phyloP scores from a whole-genome alignment of 2,888 invertebrate species.

The Penaeus monodon region DNA sequence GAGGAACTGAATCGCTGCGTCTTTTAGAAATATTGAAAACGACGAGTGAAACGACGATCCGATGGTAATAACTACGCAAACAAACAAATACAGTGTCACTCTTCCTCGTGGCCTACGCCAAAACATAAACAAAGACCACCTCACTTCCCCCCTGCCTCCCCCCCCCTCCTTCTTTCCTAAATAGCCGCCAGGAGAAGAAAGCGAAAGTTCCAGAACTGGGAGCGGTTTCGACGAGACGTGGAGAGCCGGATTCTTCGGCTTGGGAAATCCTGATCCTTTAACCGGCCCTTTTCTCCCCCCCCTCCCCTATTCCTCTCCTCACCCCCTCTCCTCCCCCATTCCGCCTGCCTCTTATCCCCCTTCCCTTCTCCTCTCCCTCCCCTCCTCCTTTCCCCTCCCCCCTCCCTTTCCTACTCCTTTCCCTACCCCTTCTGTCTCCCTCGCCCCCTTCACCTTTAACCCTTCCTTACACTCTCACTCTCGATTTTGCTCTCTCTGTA shows the following conservation, averaged over 20 bases:
- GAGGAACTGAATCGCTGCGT: no score
- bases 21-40: no score
- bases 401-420: background rate
- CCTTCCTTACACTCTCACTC: background rate
- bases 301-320: background rate
- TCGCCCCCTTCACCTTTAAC: background rate
- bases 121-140: constrained; percentile 2
- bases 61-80: background rate
- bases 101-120: background rate
- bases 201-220: constrained; percentile 1
- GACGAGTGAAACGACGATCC: background rate
- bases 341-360: background rate
- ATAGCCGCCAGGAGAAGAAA: no score
- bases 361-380: background rate
- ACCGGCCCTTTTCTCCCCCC: background rate
- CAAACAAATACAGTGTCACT: background rate
- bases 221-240: background rate
- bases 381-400: background rate
- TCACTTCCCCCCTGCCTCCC: background rate
- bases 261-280: background rate
- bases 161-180: background rate
- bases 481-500: background rate
- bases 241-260: background rate
- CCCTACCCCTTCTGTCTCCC: background rate
- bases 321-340: background rate